Conservation (phyloP, 2,113 vertebrate species). For the Sakesphorus luctuosus region DNA sequence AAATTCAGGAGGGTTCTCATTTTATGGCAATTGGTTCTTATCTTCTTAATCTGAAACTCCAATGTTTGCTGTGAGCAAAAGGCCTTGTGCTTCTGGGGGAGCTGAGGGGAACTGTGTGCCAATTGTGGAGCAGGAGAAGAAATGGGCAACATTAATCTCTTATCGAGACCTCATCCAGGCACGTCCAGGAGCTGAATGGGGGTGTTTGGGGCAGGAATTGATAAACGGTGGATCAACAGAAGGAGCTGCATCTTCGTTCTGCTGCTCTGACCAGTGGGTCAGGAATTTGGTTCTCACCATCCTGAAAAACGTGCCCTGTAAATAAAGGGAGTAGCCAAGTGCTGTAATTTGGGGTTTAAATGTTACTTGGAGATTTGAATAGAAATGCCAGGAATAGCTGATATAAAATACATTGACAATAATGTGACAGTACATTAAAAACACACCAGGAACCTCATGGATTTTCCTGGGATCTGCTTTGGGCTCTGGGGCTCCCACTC, state of each 20-base stretch:
- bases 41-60: conserved; percentile 39
- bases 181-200: neutral
- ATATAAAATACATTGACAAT: accelerated
- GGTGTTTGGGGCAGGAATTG: neutral
- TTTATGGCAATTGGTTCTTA: conserved; percentile 19
- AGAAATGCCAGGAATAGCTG: too few species aligned
- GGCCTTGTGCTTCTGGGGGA: neutral
- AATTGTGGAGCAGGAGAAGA: neutral
- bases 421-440: accelerated
- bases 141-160: neutral
- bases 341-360: too few species aligned
- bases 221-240: neutral
- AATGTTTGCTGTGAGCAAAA: conserved; percentile 22
- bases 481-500: neutral
- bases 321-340: neutral
- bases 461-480: accelerated
- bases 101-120: neutral
- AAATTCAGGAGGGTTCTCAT: neutral
- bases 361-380: neutral
- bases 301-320: neutral
- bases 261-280: neutral
- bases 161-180: neutral
- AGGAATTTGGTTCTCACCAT: accelerated
- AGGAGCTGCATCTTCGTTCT: neutral
- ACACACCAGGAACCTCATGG: accelerated